Percentiles rank a stretch among this genome's conserved stretches.
Conservation (phyloP, 2,113 vertebrate species). For the Copsychus sechellarum region DNA sequence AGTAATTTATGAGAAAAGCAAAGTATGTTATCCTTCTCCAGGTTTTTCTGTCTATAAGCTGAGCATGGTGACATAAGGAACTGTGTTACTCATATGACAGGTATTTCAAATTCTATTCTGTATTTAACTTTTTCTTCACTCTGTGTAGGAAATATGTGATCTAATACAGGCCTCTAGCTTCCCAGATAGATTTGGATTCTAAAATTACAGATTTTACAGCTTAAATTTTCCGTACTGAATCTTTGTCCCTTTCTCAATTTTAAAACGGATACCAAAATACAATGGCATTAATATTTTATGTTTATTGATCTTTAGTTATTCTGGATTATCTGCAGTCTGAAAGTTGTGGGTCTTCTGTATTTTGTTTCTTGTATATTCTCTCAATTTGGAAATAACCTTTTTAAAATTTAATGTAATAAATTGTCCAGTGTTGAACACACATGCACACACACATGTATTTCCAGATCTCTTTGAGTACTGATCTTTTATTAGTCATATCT, state of each 20-base stretch:
- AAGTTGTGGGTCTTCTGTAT: background rate
- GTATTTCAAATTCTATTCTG: background rate
- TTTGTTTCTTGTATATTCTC: background rate
- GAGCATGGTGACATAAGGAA: background rate
- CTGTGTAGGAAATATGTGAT: background rate
- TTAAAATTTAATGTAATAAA: background rate
- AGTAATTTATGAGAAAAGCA: background rate
- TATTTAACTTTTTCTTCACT: background rate
- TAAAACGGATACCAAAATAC: background rate
- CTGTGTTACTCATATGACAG: background rate
- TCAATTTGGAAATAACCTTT: background rate
- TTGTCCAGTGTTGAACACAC: background rate
- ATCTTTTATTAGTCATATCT: background rate
- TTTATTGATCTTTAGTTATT: background rate
- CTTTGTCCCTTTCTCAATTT: background rate
- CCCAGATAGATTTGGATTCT: background rate
- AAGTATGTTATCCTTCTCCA: background rate
- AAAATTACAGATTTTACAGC: background rate
- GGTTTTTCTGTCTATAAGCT: background rate
- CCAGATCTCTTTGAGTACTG: background rate
- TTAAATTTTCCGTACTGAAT: background rate
- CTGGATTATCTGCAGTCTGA: background rate
- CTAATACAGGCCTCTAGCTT: background rate
- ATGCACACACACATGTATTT: background rate
- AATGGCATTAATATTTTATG: background rate